Conservation (phyloP, 2,797 vertebrate species). For the Myotis pilosus region DNA sequence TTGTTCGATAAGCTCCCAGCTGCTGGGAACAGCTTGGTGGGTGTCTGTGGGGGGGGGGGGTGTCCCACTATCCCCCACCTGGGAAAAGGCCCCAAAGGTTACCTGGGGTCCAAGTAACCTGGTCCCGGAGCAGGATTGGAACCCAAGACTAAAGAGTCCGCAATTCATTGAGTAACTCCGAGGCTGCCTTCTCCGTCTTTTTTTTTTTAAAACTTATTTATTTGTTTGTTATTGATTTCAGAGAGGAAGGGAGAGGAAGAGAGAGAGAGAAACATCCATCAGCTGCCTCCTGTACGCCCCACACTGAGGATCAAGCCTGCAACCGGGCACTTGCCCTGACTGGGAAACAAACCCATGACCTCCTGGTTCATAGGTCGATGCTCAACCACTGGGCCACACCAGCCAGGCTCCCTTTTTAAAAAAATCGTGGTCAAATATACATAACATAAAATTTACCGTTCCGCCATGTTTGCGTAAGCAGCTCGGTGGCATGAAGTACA, state of each 20-base stretch:
- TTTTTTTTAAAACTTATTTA: no score
- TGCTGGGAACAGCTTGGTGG: background rate
- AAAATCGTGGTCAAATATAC: background rate
- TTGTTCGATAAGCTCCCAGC: background rate
- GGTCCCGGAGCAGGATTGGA: background rate
- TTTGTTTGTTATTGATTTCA: no score
- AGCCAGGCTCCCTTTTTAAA: no score
- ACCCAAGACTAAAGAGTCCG: background rate
- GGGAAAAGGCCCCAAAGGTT: background rate
- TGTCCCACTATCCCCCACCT: no score
- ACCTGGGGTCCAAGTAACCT: background rate
- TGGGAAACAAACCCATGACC: no score
- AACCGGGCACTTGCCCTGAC: no score
- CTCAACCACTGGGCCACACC: no score
- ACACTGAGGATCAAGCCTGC: no score
- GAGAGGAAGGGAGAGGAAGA: no score
- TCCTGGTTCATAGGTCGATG: no score
- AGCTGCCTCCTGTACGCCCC: no score
- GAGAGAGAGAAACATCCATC: no score
- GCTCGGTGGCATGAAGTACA: background rate
- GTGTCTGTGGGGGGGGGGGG: background rate
- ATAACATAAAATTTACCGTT: background rate
- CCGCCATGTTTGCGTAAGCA: background rate
- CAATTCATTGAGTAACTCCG: background rate
- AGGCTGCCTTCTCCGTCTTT: background rate